Base-by-base conservation (phyloP, 1,140 invertebrate genomes). In the Solen grandis region DNA sequence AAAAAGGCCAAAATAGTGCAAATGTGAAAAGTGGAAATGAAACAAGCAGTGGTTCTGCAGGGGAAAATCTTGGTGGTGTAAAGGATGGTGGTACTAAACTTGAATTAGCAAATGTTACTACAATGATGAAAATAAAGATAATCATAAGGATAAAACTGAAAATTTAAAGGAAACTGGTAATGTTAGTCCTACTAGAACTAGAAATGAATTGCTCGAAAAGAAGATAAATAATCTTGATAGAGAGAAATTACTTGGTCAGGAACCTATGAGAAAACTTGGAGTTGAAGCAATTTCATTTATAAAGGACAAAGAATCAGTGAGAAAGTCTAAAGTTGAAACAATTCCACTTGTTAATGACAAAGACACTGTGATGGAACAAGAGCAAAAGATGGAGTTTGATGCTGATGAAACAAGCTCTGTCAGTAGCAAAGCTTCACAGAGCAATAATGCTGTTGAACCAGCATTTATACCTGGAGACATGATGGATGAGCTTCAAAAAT, bases 401-500 rank as follows among this genome's bases (percentile, higher is more conserved):
- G 54, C 55, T 16, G 75, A 35, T 4, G 41, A 46, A 19, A 10
- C 41, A 10, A 19, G 19, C 19, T 19, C 19, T 10, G 41, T 10
- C 8, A 10, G 8, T 8, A 19, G 19, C 8, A 46, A 8, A 46
- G 41, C 41, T 46, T 10, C 8, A 10, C 8, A 19, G 8, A 19
- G 19, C 41, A 10, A 8, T 10, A 46, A 46, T 46, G 41, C 8
- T 46, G 25, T 74, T 38, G 22, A n/a, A 60, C 35, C 31, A 22
- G 60, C 19, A 19, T n/a, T n/a, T n/a, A n/a, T n/a, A n/a, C 77
- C 77, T n/a, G 33, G 5, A 33, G 73, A 80, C 35, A 80, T 80
- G 77, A 80, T 80, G 25, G 77, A 80, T 80, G 77, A 80, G 27
- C 36, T 80, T 19, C 68, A 80, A 35, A 73, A 70, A 29, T 72